Base-by-base conservation (phyloP, 2,888 invertebrate genomes). In the Melanostoma scalare region DNA sequence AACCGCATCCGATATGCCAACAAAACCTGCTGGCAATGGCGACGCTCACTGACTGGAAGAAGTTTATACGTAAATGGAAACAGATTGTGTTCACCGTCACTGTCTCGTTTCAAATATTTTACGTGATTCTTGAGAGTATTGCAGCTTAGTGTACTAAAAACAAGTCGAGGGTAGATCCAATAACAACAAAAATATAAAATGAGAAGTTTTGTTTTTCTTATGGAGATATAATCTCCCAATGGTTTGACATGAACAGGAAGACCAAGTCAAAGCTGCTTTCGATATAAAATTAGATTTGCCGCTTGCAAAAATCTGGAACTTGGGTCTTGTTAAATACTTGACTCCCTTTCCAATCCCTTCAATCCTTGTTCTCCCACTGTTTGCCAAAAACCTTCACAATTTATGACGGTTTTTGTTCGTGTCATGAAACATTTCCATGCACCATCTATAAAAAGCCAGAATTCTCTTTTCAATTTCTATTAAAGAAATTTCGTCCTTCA, bases 61-160 rank as follows among this genome's bases (percentile, higher is more conserved):
- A 77, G 42, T 82, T 77, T 78, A 56, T 65, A 65, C 82, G 77
- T 78, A 69, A 82, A 82, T 77, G 76, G 68, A 82, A 82, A 74
- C 82, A 82, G 82, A 82, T 78, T 82, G 82, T 69, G 65, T 73
- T 78, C 73, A 53, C 73, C 68, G 48, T 31, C 63, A 63, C 63
- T 50, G 77, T 77, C 73, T 77, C 73, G 73, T 82, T 82, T 73
- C 68, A 69, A 65, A 82, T 82, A 73, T 77, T 73, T 77, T 82
- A 82, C 82, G 82, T 82, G 77, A 77, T 82, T 69, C 77, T 52
- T 58, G 58, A 73, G 81, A 69, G 77, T 58, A 60, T 76, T 55
- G 46, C 30, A 63, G 36, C 20, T 20, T 20, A 20, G 63, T 77
- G 68, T 63, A 82, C 63, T 77, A 74, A 82, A 77, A 77, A 81